Evolutionary conservation across 2,797 vertebrate genomes (phyloP).

Genomic region (Dromococcyx pavoninus): DNA sequence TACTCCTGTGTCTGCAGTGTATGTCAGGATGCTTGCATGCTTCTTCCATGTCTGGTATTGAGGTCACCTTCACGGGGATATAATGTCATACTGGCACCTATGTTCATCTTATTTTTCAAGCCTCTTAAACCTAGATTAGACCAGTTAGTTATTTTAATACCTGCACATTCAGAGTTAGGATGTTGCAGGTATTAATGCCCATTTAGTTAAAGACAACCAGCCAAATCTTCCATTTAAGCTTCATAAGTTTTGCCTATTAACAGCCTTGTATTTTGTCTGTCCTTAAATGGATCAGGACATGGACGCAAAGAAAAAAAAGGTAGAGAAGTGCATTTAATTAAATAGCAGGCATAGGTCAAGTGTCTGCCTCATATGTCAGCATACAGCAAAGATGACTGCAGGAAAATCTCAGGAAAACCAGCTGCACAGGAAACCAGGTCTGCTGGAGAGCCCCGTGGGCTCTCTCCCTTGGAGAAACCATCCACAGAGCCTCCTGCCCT

Average conservation of each 20-base stretch:
- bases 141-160: conserved; percentile 69
- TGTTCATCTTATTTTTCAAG: conserved; percentile 57
- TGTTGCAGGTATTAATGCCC: conserved; percentile 47
- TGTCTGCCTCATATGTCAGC: conserved; percentile 76
- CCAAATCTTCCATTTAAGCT: conserved; percentile 61
- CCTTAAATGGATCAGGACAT: conserved; percentile 43
- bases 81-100: conserved; percentile 1
- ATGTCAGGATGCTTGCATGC: background rate
- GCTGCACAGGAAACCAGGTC: conserved; percentile 16
- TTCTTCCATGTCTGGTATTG: background rate
- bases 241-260: conserved; percentile 60
- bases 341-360: conserved; percentile 72
- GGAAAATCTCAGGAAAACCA: conserved; percentile 66
- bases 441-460: conserved; percentile 21
- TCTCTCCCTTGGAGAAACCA: conserved; percentile 14
- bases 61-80: conserved; percentile 55
- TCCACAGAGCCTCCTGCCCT: conserved; percentile 14
- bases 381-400: conserved; percentile 61
- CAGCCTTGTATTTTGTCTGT: conserved; percentile 67
- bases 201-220: conserved; percentile 65
- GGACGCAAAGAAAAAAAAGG: conserved; percentile 29
- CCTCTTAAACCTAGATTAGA: conserved; percentile 56
- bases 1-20: background rate
- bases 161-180: conserved; percentile 34
- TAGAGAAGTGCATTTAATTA: conserved; percentile 67